Percentiles rank a stretch among this genome's conserved stretches.
These are phyloP conservation scores for Lithobates sylvaticus DNA, from an alignment of 2,797 vertebrate genomes.

Conservation along the genomic window DNA sequence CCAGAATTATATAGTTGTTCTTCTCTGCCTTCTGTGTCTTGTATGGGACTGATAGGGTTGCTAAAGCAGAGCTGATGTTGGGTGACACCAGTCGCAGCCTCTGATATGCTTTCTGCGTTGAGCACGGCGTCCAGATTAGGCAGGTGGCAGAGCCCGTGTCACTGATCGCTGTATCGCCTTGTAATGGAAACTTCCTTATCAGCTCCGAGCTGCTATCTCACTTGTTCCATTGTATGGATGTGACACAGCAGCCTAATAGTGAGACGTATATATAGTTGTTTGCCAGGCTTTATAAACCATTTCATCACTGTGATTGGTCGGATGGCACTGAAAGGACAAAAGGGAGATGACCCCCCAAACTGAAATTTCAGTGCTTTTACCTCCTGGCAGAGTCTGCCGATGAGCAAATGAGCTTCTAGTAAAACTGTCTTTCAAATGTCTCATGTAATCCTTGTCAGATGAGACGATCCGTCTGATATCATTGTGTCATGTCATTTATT, in stretches of 20 bases:
- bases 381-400: too few species aligned
- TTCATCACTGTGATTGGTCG: too few species aligned
- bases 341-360: too few species aligned
- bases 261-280: too few species aligned
- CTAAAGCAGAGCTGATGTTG: neutral
- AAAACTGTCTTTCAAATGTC: neutral
- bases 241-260: neutral
- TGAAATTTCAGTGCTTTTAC: too few species aligned
- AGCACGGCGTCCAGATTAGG: neutral
- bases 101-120: neutral
- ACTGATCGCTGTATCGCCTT: neutral
- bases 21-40: neutral
- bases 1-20: too few species aligned
- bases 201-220: neutral
- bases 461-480: neutral
- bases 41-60: neutral
- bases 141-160: neutral
- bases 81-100: neutral
- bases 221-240: neutral
- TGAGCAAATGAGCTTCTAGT: too few species aligned
- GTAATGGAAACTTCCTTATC: constrained; percentile 27
- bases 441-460: neutral
- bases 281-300: neutral
- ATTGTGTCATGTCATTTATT: neutral
- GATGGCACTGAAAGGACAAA: too few species aligned